Evolutionary conservation across 2,113 vertebrate genomes (phyloP).

Genomic region (Poecilia latipinna): DNA sequence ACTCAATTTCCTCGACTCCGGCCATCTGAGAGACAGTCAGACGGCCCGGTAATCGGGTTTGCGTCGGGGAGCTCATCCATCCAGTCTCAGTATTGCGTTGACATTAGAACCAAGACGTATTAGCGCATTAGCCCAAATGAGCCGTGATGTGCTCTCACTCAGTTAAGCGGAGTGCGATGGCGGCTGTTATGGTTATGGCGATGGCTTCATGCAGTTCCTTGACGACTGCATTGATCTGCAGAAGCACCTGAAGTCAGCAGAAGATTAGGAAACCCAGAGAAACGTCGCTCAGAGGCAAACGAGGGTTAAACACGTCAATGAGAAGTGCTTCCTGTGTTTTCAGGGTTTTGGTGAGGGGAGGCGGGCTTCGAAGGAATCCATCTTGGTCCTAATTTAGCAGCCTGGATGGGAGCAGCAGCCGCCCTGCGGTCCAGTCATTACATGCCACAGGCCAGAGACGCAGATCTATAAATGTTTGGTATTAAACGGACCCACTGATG

Average conservation of each 20-base stretch:
- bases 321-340: slow-evolving; percentile 4
- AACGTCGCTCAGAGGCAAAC: not conserved
- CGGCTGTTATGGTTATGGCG: slow-evolving; percentile 64
- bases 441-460: slow-evolving; percentile 62
- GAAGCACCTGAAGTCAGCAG: slow-evolving; percentile 46
- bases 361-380: slow-evolving; percentile 37
- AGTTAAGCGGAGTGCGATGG: slow-evolving; percentile 68
- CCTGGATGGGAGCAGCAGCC: slow-evolving; percentile 41
- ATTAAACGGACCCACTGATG: slow-evolving; percentile 71
- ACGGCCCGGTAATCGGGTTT: slow-evolving; percentile 73
- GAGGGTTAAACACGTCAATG: not conserved
- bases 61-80: slow-evolving; percentile 66
- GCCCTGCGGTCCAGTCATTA: slow-evolving; percentile 52
- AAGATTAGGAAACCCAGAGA: slow-evolving; percentile 3
- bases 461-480: slow-evolving; percentile 73
- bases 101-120: slow-evolving; percentile 75
- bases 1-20: slow-evolving; percentile 64
- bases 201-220: slow-evolving; percentile 67
- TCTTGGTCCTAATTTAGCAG: slow-evolving; percentile 57
- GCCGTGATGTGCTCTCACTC: slow-evolving; percentile 71
- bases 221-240: slow-evolving; percentile 68
- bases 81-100: slow-evolving; percentile 51
- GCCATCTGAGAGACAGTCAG: slow-evolving; percentile 68
- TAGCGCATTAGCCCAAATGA: slow-evolving; percentile 77
- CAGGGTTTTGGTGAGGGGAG: slow-evolving; percentile 8